Base-by-base conservation (phyloP, 2,113 vertebrate genomes). In the Oryctolagus cuniculus region DNA sequence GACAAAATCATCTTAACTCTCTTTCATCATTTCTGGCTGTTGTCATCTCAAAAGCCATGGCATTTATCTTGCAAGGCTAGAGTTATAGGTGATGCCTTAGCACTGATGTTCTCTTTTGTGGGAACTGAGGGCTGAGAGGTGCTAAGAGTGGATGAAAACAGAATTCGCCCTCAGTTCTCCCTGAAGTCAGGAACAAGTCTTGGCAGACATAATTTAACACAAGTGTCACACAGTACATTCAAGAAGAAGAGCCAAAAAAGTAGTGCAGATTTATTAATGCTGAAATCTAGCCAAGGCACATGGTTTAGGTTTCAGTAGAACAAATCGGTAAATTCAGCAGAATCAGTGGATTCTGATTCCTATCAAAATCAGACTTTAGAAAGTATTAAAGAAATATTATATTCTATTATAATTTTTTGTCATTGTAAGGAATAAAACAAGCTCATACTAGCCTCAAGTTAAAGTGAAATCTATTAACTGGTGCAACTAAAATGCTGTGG, bases 371-470 rank as follows among this genome's bases (percentile, higher is more conserved):
- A 36, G 36, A 64, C n/a, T 58, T 93, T 31, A 89, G 58, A 90
- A 73, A 66, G 31, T 64, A 79, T 64, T 94, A 88, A 90, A 86
- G 58, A 86, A 89, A 75, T 63, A 34, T 34, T 63, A 13, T n/a
- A 22, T 81, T 81, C 13, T n/a, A 58, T 16, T 49, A 49, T 85
- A 77, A 17, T 4, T 13, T 70, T 44, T 64, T 87, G 49, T 22
- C 24, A 34, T 58, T 61, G 11, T 7, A 25, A 75, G 19, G 31
- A 78, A 58, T 15, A 36, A 89, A 67, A 17, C 3, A 49, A 63
- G 51, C 49, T 94, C 75, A 82, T 78, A 79, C 27, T 64, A 70
- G 51, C 29, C 51, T 55, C n/a, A 64, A 49, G 58, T 38, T 83
- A 86, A 89, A 81, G 55, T 51, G 31, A 5, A 64, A 88, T 55